phyloP scores from a whole-genome alignment of 2,113 vertebrate genomes.

The Struthio camelus region DNA sequence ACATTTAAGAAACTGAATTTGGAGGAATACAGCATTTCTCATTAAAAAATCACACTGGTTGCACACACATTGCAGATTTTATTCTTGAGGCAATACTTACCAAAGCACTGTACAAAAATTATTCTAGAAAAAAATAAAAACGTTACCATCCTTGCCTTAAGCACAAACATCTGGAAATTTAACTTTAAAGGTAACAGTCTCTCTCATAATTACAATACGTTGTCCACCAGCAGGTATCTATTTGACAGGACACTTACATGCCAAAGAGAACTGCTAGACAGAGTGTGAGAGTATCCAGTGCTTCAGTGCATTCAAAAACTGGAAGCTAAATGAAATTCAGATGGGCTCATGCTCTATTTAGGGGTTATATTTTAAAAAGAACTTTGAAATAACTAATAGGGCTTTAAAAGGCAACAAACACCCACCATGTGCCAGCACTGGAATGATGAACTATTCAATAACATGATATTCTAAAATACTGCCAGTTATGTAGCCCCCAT shows the following conservation, averaged over 20 bases:
- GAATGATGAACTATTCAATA: not conserved
- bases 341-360: not conserved
- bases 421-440: not conserved
- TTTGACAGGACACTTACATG: not conserved
- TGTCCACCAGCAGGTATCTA: not conserved
- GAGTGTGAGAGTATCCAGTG: not conserved
- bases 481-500: not conserved
- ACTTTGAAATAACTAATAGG: not conserved
- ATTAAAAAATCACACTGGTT: not conserved
- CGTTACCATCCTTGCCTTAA: not conserved
- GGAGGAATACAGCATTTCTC: not conserved
- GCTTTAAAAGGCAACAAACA: not conserved
- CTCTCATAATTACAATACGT: not conserved
- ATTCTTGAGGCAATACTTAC: not conserved
- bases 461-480: not conserved
- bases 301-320: not conserved
- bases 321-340: conserved; percentile 3
- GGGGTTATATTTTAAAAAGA: not conserved
- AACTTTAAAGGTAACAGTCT: not conserved
- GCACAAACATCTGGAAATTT: not conserved
- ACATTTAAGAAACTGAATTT: not conserved
- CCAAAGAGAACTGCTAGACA: not conserved
- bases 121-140: not conserved
- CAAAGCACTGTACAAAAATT: not conserved
- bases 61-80: not conserved